Evolutionary conservation across 2,797 vertebrate genomes (phyloP), one percentile per base, ranked within the genome.

Genomic region (Eulemur rubriventer): DNA sequence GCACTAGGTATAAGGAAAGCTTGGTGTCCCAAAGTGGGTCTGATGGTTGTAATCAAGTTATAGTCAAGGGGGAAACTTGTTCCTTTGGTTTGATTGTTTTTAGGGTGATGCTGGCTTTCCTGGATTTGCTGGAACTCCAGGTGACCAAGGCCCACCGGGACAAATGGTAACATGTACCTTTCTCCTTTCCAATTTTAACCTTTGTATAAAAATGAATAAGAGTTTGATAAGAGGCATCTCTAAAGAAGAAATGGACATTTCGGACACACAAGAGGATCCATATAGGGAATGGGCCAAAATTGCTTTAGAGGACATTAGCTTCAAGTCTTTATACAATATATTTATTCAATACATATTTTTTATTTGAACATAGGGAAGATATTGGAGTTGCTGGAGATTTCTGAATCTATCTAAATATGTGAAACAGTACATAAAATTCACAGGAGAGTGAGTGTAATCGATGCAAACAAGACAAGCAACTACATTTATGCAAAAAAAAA

Each of bases 81-180:
- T 72, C 41, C 2, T 69, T 85, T 26, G 69, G 4, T 97, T 95
- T 97, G 76, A 38, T 91, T 72, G 4, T 93, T 98, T 98, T 97
- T 84, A 99, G 98, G 98, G 98, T 35, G 96, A 97, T 96, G 70
- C 98, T 97, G 98, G 98, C 35, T 90, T 50, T 70, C 95, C 97
- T 90, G 98, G 98, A 87, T 70, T 91, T 63, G 4, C 9, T 1
- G 98, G 98, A 96, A 96, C 89, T 83, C 98, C 96, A 88, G 98
- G 98, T 48, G 97, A 98, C 13, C 97, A 14, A 96, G 98, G 98
- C 24, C 97, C 88, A 94, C 55, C 97, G 95, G 98, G 98, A 97
- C 93, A 93, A 89, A 97, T 70, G 98, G 98, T 99, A 98, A 98
- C 22, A 28, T 55, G 11, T 22, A 59, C 35, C 7, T 4, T 69